Evolutionary conservation across 2,113 vertebrate species (phyloP), one percentile per base, ranked within the genome.

Genomic region (Chaetodon auriga): DNA sequence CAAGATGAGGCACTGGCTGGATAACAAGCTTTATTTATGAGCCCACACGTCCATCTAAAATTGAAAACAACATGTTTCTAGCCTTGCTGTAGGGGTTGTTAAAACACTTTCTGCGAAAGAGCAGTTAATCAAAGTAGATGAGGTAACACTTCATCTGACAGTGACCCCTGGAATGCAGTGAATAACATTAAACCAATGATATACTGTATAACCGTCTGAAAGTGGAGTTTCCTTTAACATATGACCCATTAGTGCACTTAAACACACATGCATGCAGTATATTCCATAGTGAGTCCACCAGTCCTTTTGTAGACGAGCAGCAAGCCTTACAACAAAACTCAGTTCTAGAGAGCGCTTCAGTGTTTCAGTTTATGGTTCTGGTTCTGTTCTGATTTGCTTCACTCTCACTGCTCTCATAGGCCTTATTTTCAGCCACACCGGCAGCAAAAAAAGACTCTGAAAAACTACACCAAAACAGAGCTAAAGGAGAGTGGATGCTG

Each of bases 21-120:
- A 65, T 46, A 45, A 68, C 12, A 45, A 12, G 0, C 55, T 25
- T 36, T 55, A 86, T 86, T 70, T 70, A 60, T 51, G 64, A 58
- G 69, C 55, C 1, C 21, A n/a, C 53, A 5, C 36, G 43, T 61
- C 6, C 46, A 13, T 53, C 10, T 18, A 8, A 62, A 60, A 55
- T 25, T 55, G 55, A 75, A 61, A 25, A 58, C 38, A 57, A 58
- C 23, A 23, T 2, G 1, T 54, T 68, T 54, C 8, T 38, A 36
- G 55, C 16, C 35, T 21, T 53, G 3, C 5, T 51, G 7, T 7
- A 9, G 10, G 54, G 41, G 6, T 41, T 49, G 35, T 64, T 43
- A 10, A 62, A 82, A 55, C n/a, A 23, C 5, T 13, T 71, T 82
- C 71, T 58, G 14, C 41, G 75, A 72, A 80, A 49, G 4, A 38